These are phyloP conservation scores for Anoplius nigerrimus DNA, from an alignment of 2,888 invertebrate species.

Conservation along the genomic window DNA sequence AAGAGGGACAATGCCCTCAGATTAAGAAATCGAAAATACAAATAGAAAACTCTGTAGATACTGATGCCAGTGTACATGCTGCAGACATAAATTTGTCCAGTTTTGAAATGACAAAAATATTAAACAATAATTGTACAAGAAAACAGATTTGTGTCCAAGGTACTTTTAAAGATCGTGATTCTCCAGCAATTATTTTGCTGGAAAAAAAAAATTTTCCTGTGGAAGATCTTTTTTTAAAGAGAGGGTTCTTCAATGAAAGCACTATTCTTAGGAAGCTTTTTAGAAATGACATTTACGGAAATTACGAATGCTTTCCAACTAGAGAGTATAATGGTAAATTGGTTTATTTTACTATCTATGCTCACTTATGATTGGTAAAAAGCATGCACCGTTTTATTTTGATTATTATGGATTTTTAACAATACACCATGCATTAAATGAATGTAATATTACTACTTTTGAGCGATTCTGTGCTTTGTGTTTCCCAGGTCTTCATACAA, in stretches of 20 bases:
- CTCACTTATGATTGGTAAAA: too few species aligned
- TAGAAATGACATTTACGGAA: slow-evolving; percentile 90
- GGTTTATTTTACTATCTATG: slow-evolving; percentile 11
- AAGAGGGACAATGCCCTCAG: slow-evolving; percentile 21
- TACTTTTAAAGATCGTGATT: slow-evolving; percentile 78
- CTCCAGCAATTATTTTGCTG: slow-evolving; percentile 84
- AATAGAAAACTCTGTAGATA: slow-evolving; percentile 25
- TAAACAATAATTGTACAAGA: slow-evolving; percentile 83
- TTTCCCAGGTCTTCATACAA: too few species aligned
- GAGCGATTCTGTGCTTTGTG: too few species aligned
- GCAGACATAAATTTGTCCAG: slow-evolving; percentile 78
- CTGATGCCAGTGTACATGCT: slow-evolving; percentile 60
- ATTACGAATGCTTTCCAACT: slow-evolving; percentile 84
- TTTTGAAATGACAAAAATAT: slow-evolving; percentile 81
- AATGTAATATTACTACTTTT: too few species aligned
- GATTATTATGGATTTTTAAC: too few species aligned
- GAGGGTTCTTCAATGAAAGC: slow-evolving; percentile 80
- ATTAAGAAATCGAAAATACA: slow-evolving; percentile 48
- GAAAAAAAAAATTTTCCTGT: slow-evolving; percentile 89
- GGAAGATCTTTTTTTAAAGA: slow-evolving; percentile 76
- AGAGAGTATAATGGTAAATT: slow-evolving; percentile 80
- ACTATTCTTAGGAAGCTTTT: slow-evolving; percentile 81
- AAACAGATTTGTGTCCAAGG: slow-evolving; percentile 86
- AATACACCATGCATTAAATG: too few species aligned
- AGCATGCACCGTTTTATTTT: too few species aligned